A percentile compares a stretch with the other conserved stretches of the same genome.
These are phyloP conservation scores for Typhlichthys subterraneus DNA, from an alignment of 2,797 vertebrate genomes.

Conservation along the genomic window DNA sequence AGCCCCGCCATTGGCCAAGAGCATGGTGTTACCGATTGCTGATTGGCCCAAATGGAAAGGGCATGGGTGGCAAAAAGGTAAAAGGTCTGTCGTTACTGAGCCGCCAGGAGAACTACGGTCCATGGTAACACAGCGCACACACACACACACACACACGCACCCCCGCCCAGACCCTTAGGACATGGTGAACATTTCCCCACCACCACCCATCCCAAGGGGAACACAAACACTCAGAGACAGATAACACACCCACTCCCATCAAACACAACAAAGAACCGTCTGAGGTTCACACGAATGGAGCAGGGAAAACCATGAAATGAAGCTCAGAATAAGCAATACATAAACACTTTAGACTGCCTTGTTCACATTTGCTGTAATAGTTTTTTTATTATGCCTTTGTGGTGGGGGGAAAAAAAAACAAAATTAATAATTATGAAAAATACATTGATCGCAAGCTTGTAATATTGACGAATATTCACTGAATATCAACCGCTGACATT, in stretches of 20 bases:
- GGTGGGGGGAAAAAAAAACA: no score
- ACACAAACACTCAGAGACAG: conserved; percentile 64
- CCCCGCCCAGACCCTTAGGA: conserved; percentile 43
- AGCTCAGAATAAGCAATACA: conserved; percentile 4
- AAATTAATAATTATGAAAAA: no score
- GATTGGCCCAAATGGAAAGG: conserved; percentile 58
- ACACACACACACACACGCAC: conserved; percentile 26
- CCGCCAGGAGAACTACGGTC: conserved; percentile 57
- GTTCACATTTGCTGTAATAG: not conserved
- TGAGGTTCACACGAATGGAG: conserved; percentile 2
- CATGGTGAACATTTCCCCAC: conserved; percentile 47
- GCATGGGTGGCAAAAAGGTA: conserved; percentile 55
- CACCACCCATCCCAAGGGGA: not conserved
- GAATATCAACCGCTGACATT: no score
- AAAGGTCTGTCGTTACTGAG: conserved; percentile 65
- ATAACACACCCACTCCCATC: conserved; percentile 69
- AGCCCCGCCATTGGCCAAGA: conserved; percentile 62
- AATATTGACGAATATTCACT: no score
- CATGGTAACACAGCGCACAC: conserved; percentile 34
- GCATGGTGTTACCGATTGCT: conserved; percentile 35
- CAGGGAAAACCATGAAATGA: conserved; percentile 20
- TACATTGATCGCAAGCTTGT: no score
- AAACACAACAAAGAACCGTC: conserved; percentile 65
- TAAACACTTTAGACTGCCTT: not conserved
- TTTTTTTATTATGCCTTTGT: no score